Evolutionary conservation across 2,113 vertebrate species (phyloP).

Genomic region (Chloroceryle aenea): DNA sequence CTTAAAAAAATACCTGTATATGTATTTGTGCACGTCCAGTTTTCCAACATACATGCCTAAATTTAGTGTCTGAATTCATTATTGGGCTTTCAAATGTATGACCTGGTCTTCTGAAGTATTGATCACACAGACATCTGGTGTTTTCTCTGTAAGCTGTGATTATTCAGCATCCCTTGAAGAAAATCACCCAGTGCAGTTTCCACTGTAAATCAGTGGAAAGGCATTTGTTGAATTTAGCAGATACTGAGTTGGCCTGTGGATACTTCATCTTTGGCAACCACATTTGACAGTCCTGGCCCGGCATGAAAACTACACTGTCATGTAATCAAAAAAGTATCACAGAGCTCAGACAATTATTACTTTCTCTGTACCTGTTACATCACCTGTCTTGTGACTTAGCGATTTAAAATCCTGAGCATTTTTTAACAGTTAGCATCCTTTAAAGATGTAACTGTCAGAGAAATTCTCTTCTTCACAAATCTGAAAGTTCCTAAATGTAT

Average conservation of each 20-base stretch:
- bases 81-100: slow-evolving; percentile 10
- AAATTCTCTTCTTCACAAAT: slow-evolving; percentile 38
- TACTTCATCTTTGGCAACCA: not conserved
- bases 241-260: not conserved
- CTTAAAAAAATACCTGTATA: not conserved
- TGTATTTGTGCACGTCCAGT: not conserved
- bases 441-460: slow-evolving; percentile 30
- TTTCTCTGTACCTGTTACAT: not conserved
- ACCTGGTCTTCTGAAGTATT: slow-evolving; percentile 14
- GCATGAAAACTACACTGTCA: not conserved
- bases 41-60: slow-evolving; percentile 14
- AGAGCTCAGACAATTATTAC: not conserved
- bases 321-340: not conserved
- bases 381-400: not conserved
- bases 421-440: not conserved
- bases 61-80: slow-evolving; percentile 35
- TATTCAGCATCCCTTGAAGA: slow-evolving; percentile 41
- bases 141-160: slow-evolving; percentile 25
- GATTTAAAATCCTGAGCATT: slow-evolving; percentile 25
- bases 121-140: slow-evolving; percentile 41
- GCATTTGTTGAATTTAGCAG: not conserved
- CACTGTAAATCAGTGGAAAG: not conserved
- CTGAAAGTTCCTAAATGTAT: not conserved
- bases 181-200: not conserved
- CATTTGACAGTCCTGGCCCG: not conserved